A percentile compares a stretch with the other conserved stretches of the same genome.
These are phyloP conservation scores for Moxostoma hubbsi DNA, from an alignment of 2,797 vertebrate species.

Conservation along the genomic window DNA sequence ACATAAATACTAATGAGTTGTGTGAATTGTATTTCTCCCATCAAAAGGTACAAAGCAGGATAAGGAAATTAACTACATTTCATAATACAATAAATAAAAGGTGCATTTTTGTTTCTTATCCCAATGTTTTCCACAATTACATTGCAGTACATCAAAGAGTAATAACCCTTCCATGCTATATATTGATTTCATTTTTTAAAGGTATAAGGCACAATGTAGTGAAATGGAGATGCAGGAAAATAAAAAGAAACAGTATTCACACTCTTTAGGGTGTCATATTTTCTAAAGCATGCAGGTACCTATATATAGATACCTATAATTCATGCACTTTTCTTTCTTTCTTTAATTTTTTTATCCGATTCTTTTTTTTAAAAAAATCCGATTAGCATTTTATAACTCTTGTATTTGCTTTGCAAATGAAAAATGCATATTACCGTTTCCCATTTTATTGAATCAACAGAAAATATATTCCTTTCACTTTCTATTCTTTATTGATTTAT, in stretches of 20 bases:
- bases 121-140: not conserved
- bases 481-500: conserved; percentile 61
- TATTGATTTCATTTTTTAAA: conserved; percentile 11
- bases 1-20: conserved; percentile 66
- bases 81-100: conserved; percentile 64
- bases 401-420: conserved; percentile 81
- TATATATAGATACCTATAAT: conserved; percentile 44
- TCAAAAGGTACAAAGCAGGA: conserved; percentile 62
- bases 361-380: conserved; percentile 53
- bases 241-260: not conserved
- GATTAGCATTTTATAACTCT: conserved; percentile 56
- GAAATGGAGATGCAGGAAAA: conserved; percentile 9
- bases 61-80: conserved; percentile 70
- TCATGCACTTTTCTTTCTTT: conserved; percentile 61
- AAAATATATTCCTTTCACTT: conserved; percentile 61
- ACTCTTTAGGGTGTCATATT: conserved; percentile 56
- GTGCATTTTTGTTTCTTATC: conserved; percentile 60
- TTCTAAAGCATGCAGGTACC: conserved; percentile 72
- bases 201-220: conserved; percentile 30
- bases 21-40: conserved; percentile 65
- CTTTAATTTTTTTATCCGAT: too few species aligned
- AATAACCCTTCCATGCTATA: not conserved
- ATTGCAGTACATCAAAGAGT: not conserved
- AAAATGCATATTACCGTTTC: conserved; percentile 74
- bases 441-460: conserved; percentile 75